phyloP scores from a whole-genome alignment of 2,113 vertebrate genomes.

The Prietella phreatophila region DNA sequence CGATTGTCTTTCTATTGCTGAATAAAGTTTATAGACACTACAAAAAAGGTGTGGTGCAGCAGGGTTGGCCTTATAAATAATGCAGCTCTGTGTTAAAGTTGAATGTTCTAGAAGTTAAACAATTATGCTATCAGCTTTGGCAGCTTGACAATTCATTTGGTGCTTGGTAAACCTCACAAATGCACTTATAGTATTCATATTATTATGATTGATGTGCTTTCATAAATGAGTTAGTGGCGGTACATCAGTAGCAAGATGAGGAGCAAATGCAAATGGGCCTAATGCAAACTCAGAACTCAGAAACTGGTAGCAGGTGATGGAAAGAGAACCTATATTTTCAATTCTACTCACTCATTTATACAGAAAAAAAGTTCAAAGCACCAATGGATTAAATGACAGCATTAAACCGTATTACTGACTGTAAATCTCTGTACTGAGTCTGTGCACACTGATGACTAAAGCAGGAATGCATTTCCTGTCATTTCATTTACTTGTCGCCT shows the following conservation, averaged over 20 bases:
- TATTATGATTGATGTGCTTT: not conserved
- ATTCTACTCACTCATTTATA: not conserved
- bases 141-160: not conserved
- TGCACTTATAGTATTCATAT: not conserved
- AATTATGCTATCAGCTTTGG: not conserved
- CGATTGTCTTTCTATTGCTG: conserved; percentile 20
- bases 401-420: not conserved
- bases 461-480: not conserved
- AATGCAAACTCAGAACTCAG: not conserved
- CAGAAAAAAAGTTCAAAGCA: not conserved
- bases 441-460: not conserved
- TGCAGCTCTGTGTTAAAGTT: conserved; percentile 27
- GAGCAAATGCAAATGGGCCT: not conserved
- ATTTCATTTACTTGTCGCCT: not conserved
- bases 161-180: not conserved
- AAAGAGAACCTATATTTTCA: not conserved
- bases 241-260: not conserved
- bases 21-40: conserved; percentile 22
- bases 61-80: conserved; percentile 41
- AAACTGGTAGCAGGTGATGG: not conserved
- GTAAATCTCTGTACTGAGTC: not conserved
- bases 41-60: conserved; percentile 38
- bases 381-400: not conserved
- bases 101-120: conserved; percentile 2
- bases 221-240: not conserved